A percentile compares a stretch with the other conserved stretches of the same genome.
Evolutionary conservation across 2,888 invertebrate species (phyloP).

Genomic region (Stenodema calcarata): DNA sequence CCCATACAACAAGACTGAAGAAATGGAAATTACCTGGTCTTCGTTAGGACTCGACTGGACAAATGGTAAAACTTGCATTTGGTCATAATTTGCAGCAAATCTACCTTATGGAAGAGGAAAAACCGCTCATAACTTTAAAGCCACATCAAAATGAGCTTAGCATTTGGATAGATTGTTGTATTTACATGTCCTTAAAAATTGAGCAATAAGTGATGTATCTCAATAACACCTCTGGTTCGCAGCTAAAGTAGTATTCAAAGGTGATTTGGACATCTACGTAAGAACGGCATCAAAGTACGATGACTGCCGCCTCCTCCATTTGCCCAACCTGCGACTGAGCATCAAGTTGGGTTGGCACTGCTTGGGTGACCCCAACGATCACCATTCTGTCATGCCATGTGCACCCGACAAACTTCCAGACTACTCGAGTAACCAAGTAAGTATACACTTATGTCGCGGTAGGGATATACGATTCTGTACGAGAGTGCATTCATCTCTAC

Average conservation of each 20-base stretch:
- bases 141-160: too few relatives aligned
- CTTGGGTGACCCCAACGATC: conserved; percentile 92
- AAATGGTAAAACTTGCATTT: conserved; percentile 77
- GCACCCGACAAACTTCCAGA: conserved; percentile 96
- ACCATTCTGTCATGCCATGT: conserved; percentile 93
- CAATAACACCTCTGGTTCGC: conserved; percentile 56
- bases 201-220: too few relatives aligned
- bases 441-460: background rate
- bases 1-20: conserved; percentile 98
- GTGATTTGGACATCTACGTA: conserved; percentile 92
- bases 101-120: too few relatives aligned
- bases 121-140: too few relatives aligned
- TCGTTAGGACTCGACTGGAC: conserved; percentile 95
- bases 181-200: too few relatives aligned
- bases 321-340: conserved; percentile 85
- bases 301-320: conserved; percentile 90
- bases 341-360: conserved; percentile 90
- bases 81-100: too few relatives aligned
- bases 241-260: conserved; percentile 88
- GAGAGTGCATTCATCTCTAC: background rate
- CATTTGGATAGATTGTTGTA: too few relatives aligned
- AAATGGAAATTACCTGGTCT: conserved; percentile 97
- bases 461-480: background rate
- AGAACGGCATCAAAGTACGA: conserved; percentile 98
- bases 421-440: conserved; percentile 86